Evolutionary conservation across 92 coral and sea anemone genomes (phyloP).

Genomic region (Phenganax marumi): DNA sequence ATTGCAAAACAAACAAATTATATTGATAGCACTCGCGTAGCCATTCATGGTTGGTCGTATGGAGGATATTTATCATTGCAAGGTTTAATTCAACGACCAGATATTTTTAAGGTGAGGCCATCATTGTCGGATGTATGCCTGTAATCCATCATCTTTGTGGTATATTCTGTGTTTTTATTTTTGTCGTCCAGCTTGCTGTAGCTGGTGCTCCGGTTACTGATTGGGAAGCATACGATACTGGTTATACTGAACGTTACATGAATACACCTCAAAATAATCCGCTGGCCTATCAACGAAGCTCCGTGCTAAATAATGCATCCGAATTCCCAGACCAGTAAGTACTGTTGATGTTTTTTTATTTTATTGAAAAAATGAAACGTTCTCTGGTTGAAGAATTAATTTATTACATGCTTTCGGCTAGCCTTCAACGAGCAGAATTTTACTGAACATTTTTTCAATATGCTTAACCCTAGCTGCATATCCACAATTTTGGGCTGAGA

Average conservation of each 20-base stretch:
- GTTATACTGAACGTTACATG: conserved; percentile 97
- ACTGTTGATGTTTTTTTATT: neutral
- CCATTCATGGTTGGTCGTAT: conserved; percentile 98
- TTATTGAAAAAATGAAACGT: neutral
- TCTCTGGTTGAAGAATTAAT: too few relatives aligned
- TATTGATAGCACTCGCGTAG: conserved; percentile 84
- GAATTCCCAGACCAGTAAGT: conserved; percentile 97
- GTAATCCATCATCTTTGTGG: neutral
- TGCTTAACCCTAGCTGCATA: too few relatives aligned
- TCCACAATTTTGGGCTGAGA: neutral
- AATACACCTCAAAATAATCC: conserved; percentile 87
- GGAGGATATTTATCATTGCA: conserved; percentile 88
- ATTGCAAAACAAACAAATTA: conserved; percentile 73
- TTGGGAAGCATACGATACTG: conserved; percentile 98
- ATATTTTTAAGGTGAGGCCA: conserved; percentile 72
- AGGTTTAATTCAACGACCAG: conserved; percentile 85
- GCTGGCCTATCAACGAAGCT: conserved; percentile 77
- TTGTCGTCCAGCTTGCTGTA: conserved; percentile 70
- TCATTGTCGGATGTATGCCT: neutral
- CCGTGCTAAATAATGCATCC: conserved; percentile 72
- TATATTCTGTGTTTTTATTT: neutral
- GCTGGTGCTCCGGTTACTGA: conserved; percentile 99
- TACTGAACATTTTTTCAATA: too few relatives aligned
- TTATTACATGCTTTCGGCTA: too few relatives aligned
- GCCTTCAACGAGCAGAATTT: too few relatives aligned